Conservation (phyloP, 2,888 invertebrate genomes). For the Tetranychus piercei region DNA sequence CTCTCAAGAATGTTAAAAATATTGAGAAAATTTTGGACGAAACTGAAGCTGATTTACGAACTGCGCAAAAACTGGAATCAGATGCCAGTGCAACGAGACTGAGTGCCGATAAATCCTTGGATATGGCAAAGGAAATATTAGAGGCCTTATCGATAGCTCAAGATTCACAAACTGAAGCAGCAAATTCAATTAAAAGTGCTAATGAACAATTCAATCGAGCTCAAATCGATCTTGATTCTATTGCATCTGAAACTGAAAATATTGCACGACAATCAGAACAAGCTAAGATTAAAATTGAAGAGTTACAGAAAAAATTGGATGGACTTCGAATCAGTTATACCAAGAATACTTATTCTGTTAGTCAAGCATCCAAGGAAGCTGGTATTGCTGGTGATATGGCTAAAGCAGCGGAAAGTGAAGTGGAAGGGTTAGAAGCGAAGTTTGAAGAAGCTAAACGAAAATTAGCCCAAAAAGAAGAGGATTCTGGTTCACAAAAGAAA, state of each 20-base stretch:
- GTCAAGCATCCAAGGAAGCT: constrained; percentile 58
- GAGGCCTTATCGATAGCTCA: constrained; percentile 59
- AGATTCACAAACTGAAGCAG: constrained; percentile 60
- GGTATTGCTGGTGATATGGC: constrained; percentile 52
- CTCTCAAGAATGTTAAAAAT: constrained; percentile 71
- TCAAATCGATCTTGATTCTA: constrained; percentile 54
- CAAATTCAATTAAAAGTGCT: constrained; percentile 59
- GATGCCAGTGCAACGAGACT: constrained; percentile 54
- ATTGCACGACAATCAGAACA: constrained; percentile 60
- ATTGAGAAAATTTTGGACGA: constrained; percentile 77
- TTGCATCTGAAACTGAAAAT: constrained; percentile 56
- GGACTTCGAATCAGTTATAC: constrained; percentile 58
- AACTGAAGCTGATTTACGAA: constrained; percentile 58
- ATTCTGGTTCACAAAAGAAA: constrained; percentile 56
- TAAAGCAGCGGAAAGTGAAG: constrained; percentile 30
- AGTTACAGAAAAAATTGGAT: constrained; percentile 49
- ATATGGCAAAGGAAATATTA: constrained; percentile 55
- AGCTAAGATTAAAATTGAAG: constrained; percentile 55
- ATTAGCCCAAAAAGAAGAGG: constrained; percentile 50
- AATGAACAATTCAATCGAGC: constrained; percentile 58
- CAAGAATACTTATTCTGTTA: constrained; percentile 60
- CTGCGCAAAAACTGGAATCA: constrained; percentile 52
- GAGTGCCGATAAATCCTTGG: constrained; percentile 47
- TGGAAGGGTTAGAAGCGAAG: constrained; percentile 42
- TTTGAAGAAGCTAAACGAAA: constrained; percentile 53